Evolutionary conservation across 2,888 invertebrate species (phyloP).

Genomic region (Acleris emargana): DNA sequence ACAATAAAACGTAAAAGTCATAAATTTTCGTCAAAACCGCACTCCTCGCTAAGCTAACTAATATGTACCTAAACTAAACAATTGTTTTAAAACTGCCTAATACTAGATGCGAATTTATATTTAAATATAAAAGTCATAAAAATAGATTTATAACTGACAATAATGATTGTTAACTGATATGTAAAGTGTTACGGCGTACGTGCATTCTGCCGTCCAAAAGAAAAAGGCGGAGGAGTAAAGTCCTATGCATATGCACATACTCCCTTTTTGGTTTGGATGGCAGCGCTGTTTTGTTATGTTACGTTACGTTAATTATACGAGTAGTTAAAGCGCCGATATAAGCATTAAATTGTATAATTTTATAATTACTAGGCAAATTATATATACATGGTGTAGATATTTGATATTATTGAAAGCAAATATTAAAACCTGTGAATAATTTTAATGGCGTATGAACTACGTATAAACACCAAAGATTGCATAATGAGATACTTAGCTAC

Average conservation of each 20-base stretch:
- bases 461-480: slow-evolving; percentile 70
- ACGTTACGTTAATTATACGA: slow-evolving; percentile 61
- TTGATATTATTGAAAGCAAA: not conserved
- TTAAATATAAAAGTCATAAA: slow-evolving; percentile 80
- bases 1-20: not conserved
- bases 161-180: slow-evolving; percentile 84
- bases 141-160: slow-evolving; percentile 84
- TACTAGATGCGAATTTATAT: slow-evolving; percentile 83
- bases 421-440: slow-evolving; percentile 6
- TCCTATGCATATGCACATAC: too few species aligned
- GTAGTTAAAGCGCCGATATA: slow-evolving; percentile 69
- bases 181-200: slow-evolving; percentile 80
- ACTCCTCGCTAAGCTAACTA: slow-evolving; percentile 60
- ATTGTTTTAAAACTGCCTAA: slow-evolving; percentile 82
- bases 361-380: not conserved
- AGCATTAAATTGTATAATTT: not conserved
- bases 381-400: slow-evolving; percentile 4
- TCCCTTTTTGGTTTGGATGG: too few species aligned
- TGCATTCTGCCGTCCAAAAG: slow-evolving; percentile 38
- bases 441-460: slow-evolving; percentile 71
- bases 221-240: too few species aligned
- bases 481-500: slow-evolving; percentile 64
- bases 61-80: slow-evolving; percentile 61
- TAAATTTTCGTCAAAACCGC: slow-evolving; percentile 40
- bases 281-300: slow-evolving; percentile 61